These are phyloP conservation scores for Myrmophylax atrothorax DNA, from an alignment of 2,113 vertebrate species.

Conservation along the genomic window DNA sequence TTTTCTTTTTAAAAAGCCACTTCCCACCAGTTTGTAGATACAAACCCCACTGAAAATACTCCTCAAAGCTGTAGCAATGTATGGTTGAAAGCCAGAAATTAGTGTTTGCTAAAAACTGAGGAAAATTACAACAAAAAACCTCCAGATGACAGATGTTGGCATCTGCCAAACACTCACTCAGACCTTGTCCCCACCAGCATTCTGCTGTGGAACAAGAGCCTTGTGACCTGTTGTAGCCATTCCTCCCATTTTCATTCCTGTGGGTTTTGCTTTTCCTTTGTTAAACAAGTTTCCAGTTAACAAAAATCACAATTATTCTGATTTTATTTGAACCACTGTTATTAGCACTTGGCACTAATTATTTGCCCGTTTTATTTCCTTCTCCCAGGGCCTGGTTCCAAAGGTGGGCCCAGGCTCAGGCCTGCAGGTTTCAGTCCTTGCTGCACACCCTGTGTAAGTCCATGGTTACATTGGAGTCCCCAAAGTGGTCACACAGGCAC, in stretches of 20 bases:
- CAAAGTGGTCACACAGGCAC: neutral
- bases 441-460: neutral
- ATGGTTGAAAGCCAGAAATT: neutral
- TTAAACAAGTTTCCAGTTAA: neutral
- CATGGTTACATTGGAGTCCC: neutral
- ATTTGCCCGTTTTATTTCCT: neutral
- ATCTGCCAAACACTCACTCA: neutral
- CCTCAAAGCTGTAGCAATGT: neutral
- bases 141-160: neutral
- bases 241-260: neutral
- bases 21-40: neutral
- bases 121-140: neutral
- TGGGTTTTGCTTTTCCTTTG: neutral
- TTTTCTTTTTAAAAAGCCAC: neutral
- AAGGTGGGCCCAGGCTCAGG: neutral
- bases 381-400: neutral
- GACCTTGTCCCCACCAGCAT: neutral
- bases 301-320: neutral
- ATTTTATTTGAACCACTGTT: accelerated
- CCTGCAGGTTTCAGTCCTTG: neutral
- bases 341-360: neutral
- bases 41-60: neutral
- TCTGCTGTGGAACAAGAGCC: neutral
- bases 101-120: neutral
- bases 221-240: neutral